phyloP scores from a whole-genome alignment of 2,888 invertebrate species.

The Aleiodes alternator region DNA sequence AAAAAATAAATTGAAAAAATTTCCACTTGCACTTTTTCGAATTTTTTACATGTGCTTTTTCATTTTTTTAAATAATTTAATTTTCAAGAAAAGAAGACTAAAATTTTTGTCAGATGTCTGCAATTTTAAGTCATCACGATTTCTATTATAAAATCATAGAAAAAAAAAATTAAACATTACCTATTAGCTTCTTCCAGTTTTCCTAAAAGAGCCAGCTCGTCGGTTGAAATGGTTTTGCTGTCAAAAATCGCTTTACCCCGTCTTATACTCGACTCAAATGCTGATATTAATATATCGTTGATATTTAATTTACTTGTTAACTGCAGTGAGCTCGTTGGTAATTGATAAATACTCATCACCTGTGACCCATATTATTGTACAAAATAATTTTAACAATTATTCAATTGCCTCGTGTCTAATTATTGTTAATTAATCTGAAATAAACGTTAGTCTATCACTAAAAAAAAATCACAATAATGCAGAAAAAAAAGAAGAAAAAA shows the following conservation, averaged over 20 bases:
- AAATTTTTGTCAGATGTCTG: too few species aligned
- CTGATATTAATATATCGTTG: slow-evolving; percentile 35
- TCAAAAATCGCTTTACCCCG: slow-evolving; percentile 39
- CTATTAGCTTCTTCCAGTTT: slow-evolving; percentile 96
- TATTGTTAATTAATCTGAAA: slow-evolving; percentile 27
- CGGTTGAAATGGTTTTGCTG: slow-evolving; percentile 75
- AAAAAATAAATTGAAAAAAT: too few species aligned
- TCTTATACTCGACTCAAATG: slow-evolving; percentile 42
- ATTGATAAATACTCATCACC: slow-evolving; percentile 70
- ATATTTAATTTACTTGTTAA: slow-evolving; percentile 49
- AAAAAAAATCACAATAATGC: not conserved
- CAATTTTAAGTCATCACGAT: too few species aligned
- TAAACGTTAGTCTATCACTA: not conserved
- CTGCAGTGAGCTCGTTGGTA: slow-evolving; percentile 57
- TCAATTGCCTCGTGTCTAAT: not conserved
- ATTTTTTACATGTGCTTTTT: too few species aligned
- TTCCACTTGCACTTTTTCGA: too few species aligned
- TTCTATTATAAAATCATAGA: too few species aligned
- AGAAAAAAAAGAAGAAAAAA: not conserved
- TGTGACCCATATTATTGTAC: slow-evolving; percentile 63
- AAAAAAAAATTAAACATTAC: slow-evolving; percentile 69
- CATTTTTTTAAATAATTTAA: too few species aligned
- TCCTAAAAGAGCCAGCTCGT: slow-evolving; percentile 93
- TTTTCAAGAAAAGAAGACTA: too few species aligned
- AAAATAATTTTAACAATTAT: slow-evolving; percentile 11